Percentiles rank a stretch among this genome's conserved stretches.
These are phyloP conservation scores for Myrmophylax atrothorax DNA, from an alignment of 2,113 vertebrate species.

Conservation along the genomic window DNA sequence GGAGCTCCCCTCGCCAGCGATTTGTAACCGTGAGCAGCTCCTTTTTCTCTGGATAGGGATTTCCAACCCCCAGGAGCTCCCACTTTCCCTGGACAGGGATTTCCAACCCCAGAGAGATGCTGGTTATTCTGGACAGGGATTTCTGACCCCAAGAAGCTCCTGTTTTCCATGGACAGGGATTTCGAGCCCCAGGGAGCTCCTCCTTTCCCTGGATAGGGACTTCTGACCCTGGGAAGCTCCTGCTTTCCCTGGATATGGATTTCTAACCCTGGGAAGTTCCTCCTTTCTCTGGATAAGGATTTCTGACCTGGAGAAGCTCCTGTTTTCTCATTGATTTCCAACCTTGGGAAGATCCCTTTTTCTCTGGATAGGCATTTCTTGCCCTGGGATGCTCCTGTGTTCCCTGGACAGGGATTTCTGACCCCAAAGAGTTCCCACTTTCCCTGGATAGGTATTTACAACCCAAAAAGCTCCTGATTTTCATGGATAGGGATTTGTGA, in stretches of 20 bases:
- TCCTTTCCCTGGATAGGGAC: fast-evolving
- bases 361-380: neutral
- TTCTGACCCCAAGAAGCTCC: fast-evolving
- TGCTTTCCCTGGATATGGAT: neutral
- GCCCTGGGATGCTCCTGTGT: neutral
- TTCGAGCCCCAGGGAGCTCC: fast-evolving
- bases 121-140: neutral
- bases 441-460: neutral
- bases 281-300: fast-evolving
- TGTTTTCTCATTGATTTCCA: neutral
- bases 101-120: neutral
- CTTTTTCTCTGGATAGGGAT: neutral
- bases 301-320: neutral
- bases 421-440: neutral
- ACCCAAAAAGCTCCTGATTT: too few species aligned
- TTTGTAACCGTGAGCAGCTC: neutral
- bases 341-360: neutral
- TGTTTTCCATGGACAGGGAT: fast-evolving
- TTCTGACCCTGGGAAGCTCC: neutral
- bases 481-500: too few species aligned
- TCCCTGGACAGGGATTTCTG: neutral
- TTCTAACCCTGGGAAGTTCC: neutral
- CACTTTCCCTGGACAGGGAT: neutral
- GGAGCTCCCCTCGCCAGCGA: neutral
- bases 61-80: fast-evolving